Evolutionary conservation across 2,797 vertebrate genomes (phyloP), one percentile per base, ranked within the genome.

Genomic region (Molothrus ater): DNA sequence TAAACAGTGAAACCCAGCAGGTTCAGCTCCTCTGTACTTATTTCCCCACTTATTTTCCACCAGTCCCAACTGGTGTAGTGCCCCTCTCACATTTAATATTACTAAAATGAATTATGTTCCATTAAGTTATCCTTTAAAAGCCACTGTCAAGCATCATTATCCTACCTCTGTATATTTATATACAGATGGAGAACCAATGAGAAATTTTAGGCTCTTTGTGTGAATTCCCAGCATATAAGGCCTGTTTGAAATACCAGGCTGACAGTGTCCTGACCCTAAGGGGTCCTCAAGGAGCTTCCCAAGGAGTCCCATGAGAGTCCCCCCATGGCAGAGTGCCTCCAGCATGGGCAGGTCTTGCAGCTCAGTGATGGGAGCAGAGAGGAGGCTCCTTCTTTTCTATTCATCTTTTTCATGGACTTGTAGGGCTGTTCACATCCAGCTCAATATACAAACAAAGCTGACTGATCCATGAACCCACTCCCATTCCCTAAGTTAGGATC

Each of bases 21-120:
- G 24, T 71, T 94, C 51, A 66, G n/a, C 61, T 94, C 83, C 20
- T 86, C 87, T 92, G 21, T 63, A 38, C 36, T 86, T 92, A 76
- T 86, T 95, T 92, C 34, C 56, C 66, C 45, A 57, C 69, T 92
- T 66, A 32, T 28, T 94, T 94, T 84, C 61, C 54, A 71, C 60
- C 78, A 61, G 57, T 71, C 64, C 40, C 38, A 74, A 90, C 50
- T 47, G 74, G 43, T 86, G 82, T 26, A 73, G 56, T 53, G 57
- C 22, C 47, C 29, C 17, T 74, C 64, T 90, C 53, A 43, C 11
- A 54, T 45, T 47, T 65, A 74, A 59, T 80, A 72, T 61, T 76
- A 40, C 26, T 36, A 32, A 18, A 45, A 13, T 56, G 8, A 82
- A 65, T 76, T 80, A 29, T 32, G n/a, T 78, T 86, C 40, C 20